phyloP scores from a whole-genome alignment of 2,888 invertebrate species.

The Melinopterus prodromus region DNA sequence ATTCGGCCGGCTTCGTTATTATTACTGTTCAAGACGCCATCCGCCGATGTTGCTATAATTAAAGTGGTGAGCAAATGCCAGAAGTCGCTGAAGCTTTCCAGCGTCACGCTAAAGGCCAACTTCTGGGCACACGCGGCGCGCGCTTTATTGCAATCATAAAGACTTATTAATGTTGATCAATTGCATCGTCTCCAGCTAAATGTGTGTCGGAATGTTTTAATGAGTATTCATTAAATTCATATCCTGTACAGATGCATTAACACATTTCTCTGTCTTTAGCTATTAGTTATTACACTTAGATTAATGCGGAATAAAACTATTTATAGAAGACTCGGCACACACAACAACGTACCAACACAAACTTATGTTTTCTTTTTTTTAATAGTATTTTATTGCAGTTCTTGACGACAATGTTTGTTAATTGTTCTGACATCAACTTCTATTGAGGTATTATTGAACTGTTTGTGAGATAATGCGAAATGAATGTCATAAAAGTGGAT shows the following conservation, averaged over 20 bases:
- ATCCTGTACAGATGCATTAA: neutral
- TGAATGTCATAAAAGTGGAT: no score
- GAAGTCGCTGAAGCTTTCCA: neutral
- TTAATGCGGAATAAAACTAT: no score
- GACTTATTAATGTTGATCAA: neutral
- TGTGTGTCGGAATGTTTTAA: neutral
- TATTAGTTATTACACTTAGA: neutral
- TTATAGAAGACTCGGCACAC: no score
- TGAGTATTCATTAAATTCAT: neutral
- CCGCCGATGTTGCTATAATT: conserved; percentile 17
- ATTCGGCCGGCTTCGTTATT: neutral
- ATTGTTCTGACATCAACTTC: no score
- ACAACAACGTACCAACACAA: no score
- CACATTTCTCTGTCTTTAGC: neutral
- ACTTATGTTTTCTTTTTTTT: no score
- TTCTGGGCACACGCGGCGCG: neutral
- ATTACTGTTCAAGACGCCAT: neutral
- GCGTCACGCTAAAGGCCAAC: neutral
- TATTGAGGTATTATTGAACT: no score
- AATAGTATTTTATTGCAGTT: no score
- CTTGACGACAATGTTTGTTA: no score
- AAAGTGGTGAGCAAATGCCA: neutral
- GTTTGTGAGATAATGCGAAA: no score
- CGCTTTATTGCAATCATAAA: neutral
- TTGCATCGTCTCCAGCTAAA: neutral